These are phyloP conservation scores for Microcebus lehilahytsara DNA, from an alignment of 2,113 vertebrate species.

Conservation along the genomic window DNA sequence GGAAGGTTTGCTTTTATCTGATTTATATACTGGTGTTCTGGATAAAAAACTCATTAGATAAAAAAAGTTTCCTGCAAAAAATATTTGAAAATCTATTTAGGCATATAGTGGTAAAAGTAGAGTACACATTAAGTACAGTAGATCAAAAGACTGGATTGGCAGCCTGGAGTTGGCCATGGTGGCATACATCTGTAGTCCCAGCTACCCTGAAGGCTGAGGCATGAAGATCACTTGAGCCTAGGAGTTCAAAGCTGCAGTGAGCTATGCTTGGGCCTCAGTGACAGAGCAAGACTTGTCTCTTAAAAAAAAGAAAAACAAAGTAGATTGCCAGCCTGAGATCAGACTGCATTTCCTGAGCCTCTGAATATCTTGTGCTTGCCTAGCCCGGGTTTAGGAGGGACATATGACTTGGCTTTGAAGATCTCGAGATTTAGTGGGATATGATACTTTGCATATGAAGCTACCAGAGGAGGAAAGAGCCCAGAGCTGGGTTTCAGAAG, in stretches of 20 bases:
- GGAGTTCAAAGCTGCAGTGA: no score
- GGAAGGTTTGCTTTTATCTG: conserved; percentile 2
- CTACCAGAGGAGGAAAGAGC: neutral
- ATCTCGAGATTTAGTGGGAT: neutral
- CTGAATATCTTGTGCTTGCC: neutral
- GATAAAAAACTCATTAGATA: neutral
- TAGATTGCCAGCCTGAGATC: neutral
- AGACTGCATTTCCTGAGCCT: neutral
- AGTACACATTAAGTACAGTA: neutral
- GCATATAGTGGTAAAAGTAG: neutral
- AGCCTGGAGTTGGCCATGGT: neutral
- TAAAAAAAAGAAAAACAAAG: no score
- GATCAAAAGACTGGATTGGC: neutral
- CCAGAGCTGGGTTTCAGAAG: conserved; percentile 7
- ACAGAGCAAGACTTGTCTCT: no score
- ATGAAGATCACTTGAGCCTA: no score
- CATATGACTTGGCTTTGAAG: neutral
- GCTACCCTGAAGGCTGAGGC: no score
- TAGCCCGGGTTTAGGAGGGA: neutral
- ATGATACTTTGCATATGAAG: neutral
- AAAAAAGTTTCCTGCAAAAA: conserved; percentile 11
- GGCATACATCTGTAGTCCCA: no score
- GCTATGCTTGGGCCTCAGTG: no score
- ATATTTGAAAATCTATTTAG: conserved; percentile 21
- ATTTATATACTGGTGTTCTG: neutral